Percentiles rank a stretch among this genome's conserved stretches.
Conservation (phyloP, 1,140 invertebrate genomes). For the Drosophila ogumai region DNA sequence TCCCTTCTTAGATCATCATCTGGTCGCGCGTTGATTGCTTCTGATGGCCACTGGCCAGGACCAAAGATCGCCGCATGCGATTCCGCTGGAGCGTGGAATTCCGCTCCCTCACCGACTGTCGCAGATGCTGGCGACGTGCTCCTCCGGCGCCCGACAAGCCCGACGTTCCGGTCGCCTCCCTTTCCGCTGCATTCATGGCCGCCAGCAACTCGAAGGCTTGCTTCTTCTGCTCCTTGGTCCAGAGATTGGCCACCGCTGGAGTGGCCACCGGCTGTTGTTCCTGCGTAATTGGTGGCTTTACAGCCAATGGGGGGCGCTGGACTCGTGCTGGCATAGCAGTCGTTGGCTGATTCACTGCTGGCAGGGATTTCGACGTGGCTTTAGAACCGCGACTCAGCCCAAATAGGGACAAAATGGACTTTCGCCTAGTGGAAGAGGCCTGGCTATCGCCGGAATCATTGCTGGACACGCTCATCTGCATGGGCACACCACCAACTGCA, state of each 20-base stretch:
- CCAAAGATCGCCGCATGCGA: conserved; percentile 70
- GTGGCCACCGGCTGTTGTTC: conserved; percentile 45
- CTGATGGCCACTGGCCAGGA: conserved; percentile 37
- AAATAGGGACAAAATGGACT: conserved; percentile 75
- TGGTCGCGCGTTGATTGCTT: conserved; percentile 62
- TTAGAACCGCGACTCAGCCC: conserved; percentile 65
- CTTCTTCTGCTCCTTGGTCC: conserved; percentile 85
- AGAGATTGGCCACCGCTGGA: conserved; percentile 65
- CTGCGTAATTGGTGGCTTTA: conserved; percentile 43
- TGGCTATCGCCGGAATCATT: conserved; percentile 69
- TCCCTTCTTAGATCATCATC: conserved; percentile 55
- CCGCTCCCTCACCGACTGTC: conserved; percentile 72
- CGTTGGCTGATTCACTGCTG: conserved; percentile 18
- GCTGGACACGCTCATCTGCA: conserved; percentile 74
- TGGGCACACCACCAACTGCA: conserved; percentile 31
- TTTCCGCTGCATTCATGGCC: conserved; percentile 84
- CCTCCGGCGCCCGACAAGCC: conserved; percentile 6
- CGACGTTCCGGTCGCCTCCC: conserved; percentile 30
- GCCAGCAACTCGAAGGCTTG: conserved; percentile 85
- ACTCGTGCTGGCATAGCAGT: neutral
- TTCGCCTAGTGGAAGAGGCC: conserved; percentile 63
- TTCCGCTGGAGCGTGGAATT: conserved; percentile 69
- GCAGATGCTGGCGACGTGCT: conserved; percentile 58
- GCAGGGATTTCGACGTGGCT: conserved; percentile 31
- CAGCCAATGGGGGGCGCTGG: conserved; percentile 49